Percentiles rank a stretch among this genome's conserved stretches.
Conservation (phyloP, 2,888 invertebrate genomes). For the Drosophila limbata region DNA sequence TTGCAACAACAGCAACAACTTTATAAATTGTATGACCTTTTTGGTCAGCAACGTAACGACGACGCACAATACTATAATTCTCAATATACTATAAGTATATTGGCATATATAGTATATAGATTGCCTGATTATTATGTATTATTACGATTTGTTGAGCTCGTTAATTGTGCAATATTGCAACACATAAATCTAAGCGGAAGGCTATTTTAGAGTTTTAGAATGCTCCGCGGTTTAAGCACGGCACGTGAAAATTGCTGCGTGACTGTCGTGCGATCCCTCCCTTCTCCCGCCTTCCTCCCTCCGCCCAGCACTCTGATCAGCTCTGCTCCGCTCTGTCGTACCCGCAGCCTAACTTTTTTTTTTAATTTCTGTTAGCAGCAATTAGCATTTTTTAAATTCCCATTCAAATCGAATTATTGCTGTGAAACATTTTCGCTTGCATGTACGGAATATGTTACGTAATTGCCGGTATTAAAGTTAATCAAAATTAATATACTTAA, state of each 20-base stretch:
- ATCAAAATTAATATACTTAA: constrained; percentile 25
- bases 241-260: constrained; percentile 72
- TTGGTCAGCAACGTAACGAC: constrained; percentile 69
- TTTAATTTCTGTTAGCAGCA: constrained; percentile 37
- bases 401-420: constrained; percentile 34
- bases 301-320: neutral
- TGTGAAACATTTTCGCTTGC: constrained; percentile 28
- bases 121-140: constrained; percentile 52
- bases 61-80: constrained; percentile 59
- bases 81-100: constrained; percentile 3
- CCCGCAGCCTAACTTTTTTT: constrained; percentile 10
- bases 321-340: neutral
- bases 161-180: constrained; percentile 56
- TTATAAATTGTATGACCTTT: constrained; percentile 70
- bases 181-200: constrained; percentile 67
- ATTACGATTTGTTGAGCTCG: constrained; percentile 39
- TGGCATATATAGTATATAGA: constrained; percentile 21
- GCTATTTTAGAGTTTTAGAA: constrained; percentile 60
- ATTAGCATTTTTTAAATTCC: constrained; percentile 53
- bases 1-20: constrained; percentile 17
- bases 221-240: constrained; percentile 31
- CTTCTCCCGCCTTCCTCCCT: neutral
- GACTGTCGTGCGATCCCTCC: constrained; percentile 47
- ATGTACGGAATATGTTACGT: constrained; percentile 50
- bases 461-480: constrained; percentile 65